Evolutionary conservation across 2,797 vertebrate species (phyloP).

Genomic region (Amblyraja radiata): DNA sequence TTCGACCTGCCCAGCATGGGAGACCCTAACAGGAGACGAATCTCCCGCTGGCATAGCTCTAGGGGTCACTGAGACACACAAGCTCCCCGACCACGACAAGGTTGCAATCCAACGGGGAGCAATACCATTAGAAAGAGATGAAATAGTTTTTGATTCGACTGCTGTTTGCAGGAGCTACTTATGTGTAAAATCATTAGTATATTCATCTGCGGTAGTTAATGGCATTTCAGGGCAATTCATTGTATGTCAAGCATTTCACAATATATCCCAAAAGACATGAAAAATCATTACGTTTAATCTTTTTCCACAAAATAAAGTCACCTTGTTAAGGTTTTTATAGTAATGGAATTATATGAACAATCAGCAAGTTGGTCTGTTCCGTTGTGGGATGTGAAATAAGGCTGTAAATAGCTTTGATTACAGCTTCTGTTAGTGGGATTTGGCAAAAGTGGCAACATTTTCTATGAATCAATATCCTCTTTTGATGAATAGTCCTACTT

Average conservation of each 20-base stretch:
- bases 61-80: too few relatives aligned
- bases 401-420: conserved; percentile 41
- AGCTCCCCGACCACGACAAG: too few relatives aligned
- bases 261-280: conserved; percentile 1
- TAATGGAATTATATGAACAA: conserved; percentile 45
- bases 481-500: conserved; percentile 39
- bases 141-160: background rate
- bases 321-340: conserved; percentile 34
- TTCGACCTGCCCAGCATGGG: too few relatives aligned
- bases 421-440: conserved; percentile 33
- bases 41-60: too few relatives aligned
- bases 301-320: background rate
- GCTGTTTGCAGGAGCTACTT: background rate
- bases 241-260: background rate
- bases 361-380: conserved; percentile 44
- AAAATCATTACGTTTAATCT: background rate
- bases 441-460: conserved; percentile 38
- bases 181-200: background rate
- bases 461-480: conserved; percentile 35
- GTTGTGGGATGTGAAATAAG: conserved; percentile 41
- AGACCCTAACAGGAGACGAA: too few relatives aligned
- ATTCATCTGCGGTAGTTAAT: background rate
- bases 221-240: background rate
- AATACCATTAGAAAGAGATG: background rate
- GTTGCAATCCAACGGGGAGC: too few relatives aligned